Conservation (phyloP, 1,140 invertebrate genomes). For the Musca domestica region DNA sequence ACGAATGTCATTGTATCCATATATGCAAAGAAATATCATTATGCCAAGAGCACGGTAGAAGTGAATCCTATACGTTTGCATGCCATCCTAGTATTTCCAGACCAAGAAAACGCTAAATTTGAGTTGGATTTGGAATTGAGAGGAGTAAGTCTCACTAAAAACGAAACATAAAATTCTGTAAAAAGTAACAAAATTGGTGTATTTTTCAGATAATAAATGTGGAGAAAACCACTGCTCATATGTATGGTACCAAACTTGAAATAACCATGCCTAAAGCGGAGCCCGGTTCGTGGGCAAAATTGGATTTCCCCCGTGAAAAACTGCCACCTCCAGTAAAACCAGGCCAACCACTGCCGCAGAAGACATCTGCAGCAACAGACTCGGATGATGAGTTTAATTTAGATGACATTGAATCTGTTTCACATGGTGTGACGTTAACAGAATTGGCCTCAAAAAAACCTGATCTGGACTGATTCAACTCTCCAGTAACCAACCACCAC, state of each 20-base stretch:
- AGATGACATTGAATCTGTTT: slow-evolving; percentile 55
- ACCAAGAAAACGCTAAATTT: slow-evolving; percentile 72
- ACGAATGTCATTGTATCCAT: slow-evolving; percentile 79
- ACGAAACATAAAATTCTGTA: too few relatives aligned
- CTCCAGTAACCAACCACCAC: neutral
- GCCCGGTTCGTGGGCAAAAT: slow-evolving; percentile 74
- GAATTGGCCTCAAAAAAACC: slow-evolving; percentile 26
- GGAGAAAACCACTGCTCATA: slow-evolving; percentile 67
- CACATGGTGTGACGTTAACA: slow-evolving; percentile 27
- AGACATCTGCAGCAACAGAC: slow-evolving; percentile 27
- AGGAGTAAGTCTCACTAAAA: slow-evolving; percentile 75
- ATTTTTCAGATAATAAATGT: slow-evolving; percentile 68
- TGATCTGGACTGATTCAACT: slow-evolving; percentile 30
- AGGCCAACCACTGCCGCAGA: neutral
- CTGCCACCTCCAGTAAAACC: slow-evolving; percentile 32
- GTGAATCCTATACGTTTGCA: slow-evolving; percentile 81
- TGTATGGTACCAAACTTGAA: slow-evolving; percentile 93
- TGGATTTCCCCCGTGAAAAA: slow-evolving; percentile 63
- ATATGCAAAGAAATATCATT: slow-evolving; percentile 88
- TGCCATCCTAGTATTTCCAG: slow-evolving; percentile 75
- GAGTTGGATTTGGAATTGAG: slow-evolving; percentile 77
- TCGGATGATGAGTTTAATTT: slow-evolving; percentile 41
- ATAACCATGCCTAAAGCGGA: slow-evolving; percentile 89
- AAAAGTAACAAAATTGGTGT: neutral
- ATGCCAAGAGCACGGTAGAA: slow-evolving; percentile 71